Conservation (phyloP, 2,888 invertebrate species). For the Drepana falcataria region DNA sequence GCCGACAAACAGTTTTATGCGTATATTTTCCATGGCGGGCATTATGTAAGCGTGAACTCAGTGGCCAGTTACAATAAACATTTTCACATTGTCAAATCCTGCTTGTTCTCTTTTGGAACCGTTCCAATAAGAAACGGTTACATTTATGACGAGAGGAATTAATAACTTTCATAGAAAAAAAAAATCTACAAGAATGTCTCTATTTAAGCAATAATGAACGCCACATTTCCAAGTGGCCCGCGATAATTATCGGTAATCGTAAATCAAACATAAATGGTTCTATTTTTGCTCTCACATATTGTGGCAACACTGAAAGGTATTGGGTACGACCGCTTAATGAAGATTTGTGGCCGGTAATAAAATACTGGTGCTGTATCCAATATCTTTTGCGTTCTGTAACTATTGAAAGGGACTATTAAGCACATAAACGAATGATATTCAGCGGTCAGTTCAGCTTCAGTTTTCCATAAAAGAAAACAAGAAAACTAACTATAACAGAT, state of each 20-base stretch:
- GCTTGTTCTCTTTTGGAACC: background rate
- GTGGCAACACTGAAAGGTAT: conserved; percentile 40
- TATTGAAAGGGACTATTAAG: conserved; percentile 21
- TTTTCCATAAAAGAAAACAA: too few species aligned
- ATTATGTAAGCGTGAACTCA: too few species aligned
- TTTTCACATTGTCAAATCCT: background rate
- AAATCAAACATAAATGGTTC: conserved; percentile 56
- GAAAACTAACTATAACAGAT: too few species aligned
- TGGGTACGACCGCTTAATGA: conserved; percentile 46
- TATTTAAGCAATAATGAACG: background rate
- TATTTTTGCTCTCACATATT: conserved; percentile 47
- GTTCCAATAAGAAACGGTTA: background rate
- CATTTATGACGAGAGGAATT: too few species aligned
- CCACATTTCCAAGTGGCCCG: conserved; percentile 25
- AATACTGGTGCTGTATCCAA: conserved; percentile 36
- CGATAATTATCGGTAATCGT: conserved; percentile 48
- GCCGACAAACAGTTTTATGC: too few species aligned
- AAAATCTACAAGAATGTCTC: background rate
- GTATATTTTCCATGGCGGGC: too few species aligned
- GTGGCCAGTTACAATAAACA: background rate
- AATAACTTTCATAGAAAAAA: background rate
- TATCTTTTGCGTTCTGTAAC: conserved; percentile 18
- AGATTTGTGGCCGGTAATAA: conserved; percentile 62
- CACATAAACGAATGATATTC: conserved; percentile 17
- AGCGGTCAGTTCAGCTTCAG: too few species aligned